phyloP scores from a whole-genome alignment of 1,140 invertebrate species.

The Drosophila nasuta region DNA sequence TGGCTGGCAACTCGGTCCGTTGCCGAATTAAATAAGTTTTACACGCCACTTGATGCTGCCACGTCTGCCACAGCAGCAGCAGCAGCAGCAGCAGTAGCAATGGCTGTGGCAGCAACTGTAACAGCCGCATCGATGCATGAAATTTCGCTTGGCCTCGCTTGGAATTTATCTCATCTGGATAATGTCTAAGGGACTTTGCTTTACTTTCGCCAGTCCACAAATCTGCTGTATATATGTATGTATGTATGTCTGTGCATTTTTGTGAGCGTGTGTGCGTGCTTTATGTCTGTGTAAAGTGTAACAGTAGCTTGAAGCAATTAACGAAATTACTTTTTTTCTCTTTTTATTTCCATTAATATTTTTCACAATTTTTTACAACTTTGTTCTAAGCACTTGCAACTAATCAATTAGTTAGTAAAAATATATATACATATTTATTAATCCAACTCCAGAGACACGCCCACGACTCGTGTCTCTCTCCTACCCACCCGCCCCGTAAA shows the following conservation, averaged over 20 bases:
- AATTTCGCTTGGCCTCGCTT: conserved; percentile 42
- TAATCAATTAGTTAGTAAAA: conserved; percentile 20
- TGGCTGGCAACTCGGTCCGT: background rate
- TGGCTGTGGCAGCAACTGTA: conserved; percentile 13
- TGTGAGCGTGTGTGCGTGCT: background rate
- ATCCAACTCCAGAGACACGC: conserved; percentile 10
- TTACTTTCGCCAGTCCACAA: conserved; percentile 8
- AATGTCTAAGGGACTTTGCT: conserved; percentile 6
- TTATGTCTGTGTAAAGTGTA: conserved; percentile 7
- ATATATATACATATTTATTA: conserved; percentile 24
- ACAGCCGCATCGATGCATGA: conserved; percentile 62
- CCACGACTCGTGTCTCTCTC: conserved; percentile 5
- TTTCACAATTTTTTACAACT: conserved; percentile 7
- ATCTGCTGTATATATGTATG: conserved; percentile 10
- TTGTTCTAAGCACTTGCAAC: conserved; percentile 13
- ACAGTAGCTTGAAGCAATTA: conserved; percentile 14
- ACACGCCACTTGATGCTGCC: conserved; percentile 39
- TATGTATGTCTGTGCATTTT: background rate
- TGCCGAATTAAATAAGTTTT: conserved; percentile 48
- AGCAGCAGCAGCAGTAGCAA: background rate
- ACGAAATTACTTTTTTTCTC: conserved; percentile 5
- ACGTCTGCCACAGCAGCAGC: conserved; percentile 21
- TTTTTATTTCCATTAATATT: background rate
- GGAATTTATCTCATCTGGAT: conserved; percentile 27
- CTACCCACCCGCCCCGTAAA: background rate